Conservation (phyloP, 2,888 invertebrate genomes). For the Orgyia antiqua region DNA sequence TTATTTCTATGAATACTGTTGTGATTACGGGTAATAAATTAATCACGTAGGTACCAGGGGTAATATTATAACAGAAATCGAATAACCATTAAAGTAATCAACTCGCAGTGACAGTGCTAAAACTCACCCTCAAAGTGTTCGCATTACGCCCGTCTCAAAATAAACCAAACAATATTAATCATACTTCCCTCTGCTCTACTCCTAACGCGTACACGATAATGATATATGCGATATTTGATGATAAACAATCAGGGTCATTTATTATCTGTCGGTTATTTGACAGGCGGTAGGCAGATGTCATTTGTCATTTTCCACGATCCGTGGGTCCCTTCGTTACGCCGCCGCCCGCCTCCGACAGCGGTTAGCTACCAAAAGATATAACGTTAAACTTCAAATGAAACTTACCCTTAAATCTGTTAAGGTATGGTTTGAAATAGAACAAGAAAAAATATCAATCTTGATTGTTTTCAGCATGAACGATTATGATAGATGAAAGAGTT, state of each 20-base stretch:
- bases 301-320: constrained; percentile 81
- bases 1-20: no score
- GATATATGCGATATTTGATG: constrained; percentile 79
- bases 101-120: constrained; percentile 58
- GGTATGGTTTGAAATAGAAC: constrained; percentile 35
- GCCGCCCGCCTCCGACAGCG: constrained; percentile 69
- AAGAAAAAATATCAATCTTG: constrained; percentile 65
- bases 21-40: neutral
- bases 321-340: constrained; percentile 76
- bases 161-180: constrained; percentile 78
- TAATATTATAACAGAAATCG: constrained; percentile 25
- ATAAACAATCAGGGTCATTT: constrained; percentile 82
- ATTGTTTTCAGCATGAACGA: constrained; percentile 79
- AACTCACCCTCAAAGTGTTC: constrained; percentile 64
- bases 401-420: constrained; percentile 25
- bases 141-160: constrained; percentile 61
- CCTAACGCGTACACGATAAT: constrained; percentile 72
- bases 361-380: constrained; percentile 70
- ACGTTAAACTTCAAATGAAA: constrained; percentile 26
- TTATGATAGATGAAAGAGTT: constrained; percentile 79
- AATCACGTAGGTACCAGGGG: neutral
- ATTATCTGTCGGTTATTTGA: constrained; percentile 82
- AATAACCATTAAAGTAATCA: constrained; percentile 50
- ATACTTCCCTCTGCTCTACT: constrained; percentile 49
- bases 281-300: constrained; percentile 83